A percentile compares a stretch with the other conserved stretches of the same genome.
Evolutionary conservation across 1,140 invertebrate genomes (phyloP).

Genomic region (Tetraneura akinire): DNA sequence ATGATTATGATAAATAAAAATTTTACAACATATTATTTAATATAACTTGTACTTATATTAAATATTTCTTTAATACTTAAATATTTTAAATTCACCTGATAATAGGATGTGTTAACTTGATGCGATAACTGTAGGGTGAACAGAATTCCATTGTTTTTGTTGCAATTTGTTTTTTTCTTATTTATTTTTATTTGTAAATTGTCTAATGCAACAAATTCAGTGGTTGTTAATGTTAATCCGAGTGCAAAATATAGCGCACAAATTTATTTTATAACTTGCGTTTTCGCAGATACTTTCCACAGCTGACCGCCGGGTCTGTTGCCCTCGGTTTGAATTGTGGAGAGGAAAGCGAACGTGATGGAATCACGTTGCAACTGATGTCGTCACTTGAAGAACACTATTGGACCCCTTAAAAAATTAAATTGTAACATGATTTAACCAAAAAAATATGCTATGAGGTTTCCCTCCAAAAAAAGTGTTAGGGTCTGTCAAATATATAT

Average conservation of each 20-base stretch:
- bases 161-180: conserved; percentile 38
- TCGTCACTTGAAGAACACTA: conserved; percentile 45
- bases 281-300: conserved; percentile 58
- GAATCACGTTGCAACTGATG: conserved; percentile 45
- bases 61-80: not conserved
- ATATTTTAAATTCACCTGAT: no score
- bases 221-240: conserved; percentile 27
- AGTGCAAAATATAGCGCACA: conserved; percentile 35
- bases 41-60: not conserved
- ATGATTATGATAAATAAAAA: no score
- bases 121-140: conserved; percentile 35
- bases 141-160: conserved; percentile 43
- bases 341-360: conserved; percentile 50
- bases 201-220: conserved; percentile 33
- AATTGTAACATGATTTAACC: conserved; percentile 40
- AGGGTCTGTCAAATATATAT: conserved; percentile 35
- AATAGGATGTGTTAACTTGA: not conserved
- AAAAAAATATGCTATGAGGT: conserved; percentile 40
- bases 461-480: conserved; percentile 30
- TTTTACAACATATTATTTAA: no score
- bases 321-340: conserved; percentile 52
- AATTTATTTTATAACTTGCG: conserved; percentile 56
- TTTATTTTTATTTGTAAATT: conserved; percentile 41
- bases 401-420: conserved; percentile 41
- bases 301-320: conserved; percentile 54